Percentiles rank a stretch among this genome's conserved stretches.
Evolutionary conservation across 2,797 vertebrate genomes (phyloP).

Genomic region (Anomalospiza imberbis): DNA sequence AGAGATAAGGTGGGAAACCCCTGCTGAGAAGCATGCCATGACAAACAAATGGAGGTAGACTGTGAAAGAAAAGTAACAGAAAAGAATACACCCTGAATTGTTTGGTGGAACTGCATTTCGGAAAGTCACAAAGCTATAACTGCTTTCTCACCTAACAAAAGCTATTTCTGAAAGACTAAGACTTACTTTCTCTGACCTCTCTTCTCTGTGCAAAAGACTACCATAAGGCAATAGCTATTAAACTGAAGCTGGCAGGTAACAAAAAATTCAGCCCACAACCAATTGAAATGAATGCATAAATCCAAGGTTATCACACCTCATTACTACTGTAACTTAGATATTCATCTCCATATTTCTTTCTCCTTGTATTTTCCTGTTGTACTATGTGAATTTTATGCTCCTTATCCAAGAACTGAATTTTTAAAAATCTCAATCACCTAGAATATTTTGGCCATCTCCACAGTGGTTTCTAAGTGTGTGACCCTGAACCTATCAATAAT

Average conservation of each 20-base stretch:
- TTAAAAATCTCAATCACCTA: neutral
- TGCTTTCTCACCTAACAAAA: neutral
- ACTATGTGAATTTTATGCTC: neutral
- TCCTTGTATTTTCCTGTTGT: neutral
- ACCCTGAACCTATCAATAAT: neutral
- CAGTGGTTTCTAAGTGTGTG: neutral
- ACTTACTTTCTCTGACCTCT: neutral
- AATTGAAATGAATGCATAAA: neutral
- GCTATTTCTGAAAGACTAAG: constrained; percentile 2
- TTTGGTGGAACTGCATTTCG: neutral
- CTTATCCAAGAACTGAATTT: neutral
- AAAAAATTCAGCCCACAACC: neutral
- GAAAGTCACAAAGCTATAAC: neutral
- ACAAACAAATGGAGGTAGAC: constrained; percentile 16
- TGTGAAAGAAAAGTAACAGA: neutral
- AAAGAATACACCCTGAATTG: neutral
- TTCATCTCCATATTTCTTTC: neutral
- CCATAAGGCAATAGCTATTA: neutral
- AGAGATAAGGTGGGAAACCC: constrained; percentile 5
- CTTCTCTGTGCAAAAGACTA: neutral
- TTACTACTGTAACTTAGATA: neutral
- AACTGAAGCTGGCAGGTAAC: neutral
- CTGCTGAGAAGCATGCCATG: neutral
- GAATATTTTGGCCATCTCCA: neutral
- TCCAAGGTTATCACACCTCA: neutral